Percentiles rank a stretch among this genome's conserved stretches.
These are phyloP conservation scores for Otocyon megalotis DNA, from an alignment of 2,113 vertebrate species.

Conservation along the genomic window DNA sequence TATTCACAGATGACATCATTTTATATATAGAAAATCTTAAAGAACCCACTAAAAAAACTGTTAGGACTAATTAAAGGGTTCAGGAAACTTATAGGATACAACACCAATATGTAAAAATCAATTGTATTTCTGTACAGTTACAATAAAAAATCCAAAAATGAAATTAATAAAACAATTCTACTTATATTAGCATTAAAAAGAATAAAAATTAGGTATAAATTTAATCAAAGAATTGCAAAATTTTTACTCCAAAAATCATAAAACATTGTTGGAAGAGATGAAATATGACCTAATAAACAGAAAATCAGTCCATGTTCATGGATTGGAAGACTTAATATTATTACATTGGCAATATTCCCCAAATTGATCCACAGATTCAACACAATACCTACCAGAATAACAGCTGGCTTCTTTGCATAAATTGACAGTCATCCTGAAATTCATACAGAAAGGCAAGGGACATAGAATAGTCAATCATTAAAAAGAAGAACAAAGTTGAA, in stretches of 20 bases:
- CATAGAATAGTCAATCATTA: not conserved
- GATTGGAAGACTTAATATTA: slow-evolving; percentile 6
- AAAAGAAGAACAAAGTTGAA: slow-evolving; percentile 5
- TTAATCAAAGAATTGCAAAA: not conserved
- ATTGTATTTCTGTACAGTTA: not conserved
- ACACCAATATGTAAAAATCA: not conserved
- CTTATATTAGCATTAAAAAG: not conserved
- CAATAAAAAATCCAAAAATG: slow-evolving; percentile 43
- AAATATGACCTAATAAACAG: not conserved
- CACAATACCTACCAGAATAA: not conserved
- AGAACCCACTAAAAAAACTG: not conserved
- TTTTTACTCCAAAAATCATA: not conserved
- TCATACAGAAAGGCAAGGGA: not conserved
- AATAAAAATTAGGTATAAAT: slow-evolving; percentile 56
- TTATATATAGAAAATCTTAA: not conserved
- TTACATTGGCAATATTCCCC: not conserved
- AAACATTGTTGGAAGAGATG: not conserved
- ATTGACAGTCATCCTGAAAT: not conserved
- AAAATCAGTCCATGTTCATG: not conserved
- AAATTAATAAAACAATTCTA: slow-evolving; percentile 51
- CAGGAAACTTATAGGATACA: not conserved
- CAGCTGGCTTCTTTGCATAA: not conserved
- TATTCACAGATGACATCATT: not conserved
- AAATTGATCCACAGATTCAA: not conserved
- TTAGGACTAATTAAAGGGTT: not conserved